Conservation (phyloP, 2,888 invertebrate genomes). For the Cheilosia scutellata region DNA sequence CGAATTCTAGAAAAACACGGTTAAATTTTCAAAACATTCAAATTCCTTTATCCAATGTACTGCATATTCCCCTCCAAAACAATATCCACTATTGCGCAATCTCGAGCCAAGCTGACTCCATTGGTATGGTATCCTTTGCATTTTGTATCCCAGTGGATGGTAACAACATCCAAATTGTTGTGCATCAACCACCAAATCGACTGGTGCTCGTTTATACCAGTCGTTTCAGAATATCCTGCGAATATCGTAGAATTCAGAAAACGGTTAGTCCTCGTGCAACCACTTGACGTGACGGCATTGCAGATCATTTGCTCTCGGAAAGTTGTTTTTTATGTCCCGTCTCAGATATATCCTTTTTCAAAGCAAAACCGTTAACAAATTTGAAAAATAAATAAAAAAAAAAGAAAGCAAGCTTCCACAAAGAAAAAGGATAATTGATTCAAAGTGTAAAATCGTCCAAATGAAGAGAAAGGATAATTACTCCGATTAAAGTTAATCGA, state of each 20-base stretch:
- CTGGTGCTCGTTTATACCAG: constrained; percentile 64
- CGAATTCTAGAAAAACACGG: constrained; percentile 55
- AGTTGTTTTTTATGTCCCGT: constrained; percentile 35
- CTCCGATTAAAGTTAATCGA: constrained; percentile 59
- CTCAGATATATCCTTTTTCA: background rate
- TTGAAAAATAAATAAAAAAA: constrained; percentile 30
- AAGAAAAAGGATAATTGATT: constrained; percentile 48
- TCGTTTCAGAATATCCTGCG: constrained; percentile 55
- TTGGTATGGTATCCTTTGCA: constrained; percentile 6
- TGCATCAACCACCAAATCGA: constrained; percentile 45
- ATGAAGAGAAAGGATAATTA: constrained; percentile 55
- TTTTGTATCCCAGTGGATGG: constrained; percentile 47
- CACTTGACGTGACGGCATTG: constrained; percentile 83
- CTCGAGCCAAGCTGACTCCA: constrained; percentile 49
- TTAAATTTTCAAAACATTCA: constrained; percentile 58
- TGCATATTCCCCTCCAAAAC: constrained; percentile 35
- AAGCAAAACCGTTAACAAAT: constrained; percentile 53
- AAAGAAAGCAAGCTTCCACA: background rate
- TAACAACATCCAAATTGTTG: constrained; percentile 65
- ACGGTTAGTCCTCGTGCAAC: constrained; percentile 83
- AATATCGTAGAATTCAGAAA: constrained; percentile 62
- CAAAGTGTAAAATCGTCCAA: constrained; percentile 16
- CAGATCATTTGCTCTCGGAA: constrained; percentile 76
- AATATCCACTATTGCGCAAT: constrained; percentile 47
- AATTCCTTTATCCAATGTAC: constrained; percentile 23